Evolutionary conservation across 2,797 vertebrate genomes (phyloP), one percentile per base, ranked within the genome.

Genomic region (Tapirus indicus): DNA sequence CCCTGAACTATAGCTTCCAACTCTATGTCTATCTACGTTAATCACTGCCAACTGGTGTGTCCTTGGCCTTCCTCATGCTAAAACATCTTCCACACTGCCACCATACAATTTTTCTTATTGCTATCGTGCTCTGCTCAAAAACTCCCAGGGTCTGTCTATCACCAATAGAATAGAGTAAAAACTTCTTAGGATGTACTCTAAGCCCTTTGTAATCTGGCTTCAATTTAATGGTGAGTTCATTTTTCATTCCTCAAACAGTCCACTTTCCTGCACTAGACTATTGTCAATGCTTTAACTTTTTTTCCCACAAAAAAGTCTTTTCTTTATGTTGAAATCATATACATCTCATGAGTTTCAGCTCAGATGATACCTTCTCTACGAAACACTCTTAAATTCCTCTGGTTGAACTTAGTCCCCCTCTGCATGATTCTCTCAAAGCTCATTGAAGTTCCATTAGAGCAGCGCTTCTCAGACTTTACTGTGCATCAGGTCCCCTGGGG

Each of bases 191-290:
- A 80, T 86, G 7, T 75, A 58, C 44, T 92, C 35, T 80, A 90
- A 90, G 21, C 25, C 52, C n/a, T 92, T 78, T 75, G 21, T 58
- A 71, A 93, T 87, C n/a, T 86, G 72, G 18, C 69, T 90, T 93
- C 27, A 86, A 10, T 68, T 75, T 86, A 89, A 94, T 16, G 54
- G 20, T 71, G 17, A 68, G 35, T 62, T 91, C 17, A 35, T 77
- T 86, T 89, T 97, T 87, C n/a, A 77, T 90, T 56, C 16, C 12
- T 12, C 47, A 86, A 29, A 90, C 6, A 52, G 4, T 68, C 27
- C 49, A 74, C 23, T 94, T 92, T 79, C 13, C 35, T 58, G 5
- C 12, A 47, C 16, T 35, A 82, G 32, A 62, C 12, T 71, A 54
- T 32, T 47, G 6, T 69, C 41, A 74, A 20, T 29, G 2, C 44